phyloP scores from a whole-genome alignment of 92 coral and sea anemone species.

The Actinernus sp. region DNA sequence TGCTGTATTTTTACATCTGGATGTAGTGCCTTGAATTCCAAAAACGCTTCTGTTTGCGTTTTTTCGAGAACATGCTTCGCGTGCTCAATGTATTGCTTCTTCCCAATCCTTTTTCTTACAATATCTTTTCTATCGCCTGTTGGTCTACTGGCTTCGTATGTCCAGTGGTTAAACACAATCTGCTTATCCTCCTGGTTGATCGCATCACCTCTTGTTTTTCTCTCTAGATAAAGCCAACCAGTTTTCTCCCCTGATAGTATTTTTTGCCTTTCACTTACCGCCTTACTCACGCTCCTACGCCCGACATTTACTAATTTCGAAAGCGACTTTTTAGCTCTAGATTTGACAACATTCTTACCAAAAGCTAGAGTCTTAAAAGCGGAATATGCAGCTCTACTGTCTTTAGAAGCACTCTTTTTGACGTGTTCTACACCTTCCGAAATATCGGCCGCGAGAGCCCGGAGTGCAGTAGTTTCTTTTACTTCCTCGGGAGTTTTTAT shows the following conservation, averaged over 20 bases:
- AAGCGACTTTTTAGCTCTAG: slow-evolving; percentile 33
- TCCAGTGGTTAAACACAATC: slow-evolving; percentile 38
- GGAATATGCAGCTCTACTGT: slow-evolving; percentile 47
- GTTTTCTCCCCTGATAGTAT: slow-evolving; percentile 36
- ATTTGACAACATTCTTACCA: slow-evolving; percentile 37
- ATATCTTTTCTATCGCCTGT: slow-evolving; percentile 59
- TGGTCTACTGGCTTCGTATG: slow-evolving; percentile 57
- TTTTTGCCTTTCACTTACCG: slow-evolving; percentile 24
- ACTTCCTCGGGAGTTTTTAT: slow-evolving; percentile 32
- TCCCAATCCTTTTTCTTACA: slow-evolving; percentile 29
- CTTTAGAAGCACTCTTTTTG: slow-evolving; percentile 34
- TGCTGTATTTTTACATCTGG: slow-evolving; percentile 42
- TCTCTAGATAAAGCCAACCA: slow-evolving; percentile 47
- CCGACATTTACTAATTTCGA: slow-evolving; percentile 38
- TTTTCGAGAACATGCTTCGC: slow-evolving; percentile 66
- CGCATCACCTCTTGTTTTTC: slow-evolving; percentile 40
- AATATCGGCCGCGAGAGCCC: slow-evolving; percentile 61
- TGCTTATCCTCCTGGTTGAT: slow-evolving; percentile 18
- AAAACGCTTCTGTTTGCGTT: slow-evolving; percentile 57
- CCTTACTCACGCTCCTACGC: slow-evolving; percentile 37
- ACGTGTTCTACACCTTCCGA: slow-evolving; percentile 50
- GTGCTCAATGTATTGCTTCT: slow-evolving; percentile 38
- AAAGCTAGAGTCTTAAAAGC: slow-evolving; percentile 45
- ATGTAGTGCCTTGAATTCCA: slow-evolving; percentile 27
- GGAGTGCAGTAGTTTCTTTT: slow-evolving; percentile 34